phyloP scores from a whole-genome alignment of 2,797 vertebrate species.

The Hydrolagus colliei region DNA sequence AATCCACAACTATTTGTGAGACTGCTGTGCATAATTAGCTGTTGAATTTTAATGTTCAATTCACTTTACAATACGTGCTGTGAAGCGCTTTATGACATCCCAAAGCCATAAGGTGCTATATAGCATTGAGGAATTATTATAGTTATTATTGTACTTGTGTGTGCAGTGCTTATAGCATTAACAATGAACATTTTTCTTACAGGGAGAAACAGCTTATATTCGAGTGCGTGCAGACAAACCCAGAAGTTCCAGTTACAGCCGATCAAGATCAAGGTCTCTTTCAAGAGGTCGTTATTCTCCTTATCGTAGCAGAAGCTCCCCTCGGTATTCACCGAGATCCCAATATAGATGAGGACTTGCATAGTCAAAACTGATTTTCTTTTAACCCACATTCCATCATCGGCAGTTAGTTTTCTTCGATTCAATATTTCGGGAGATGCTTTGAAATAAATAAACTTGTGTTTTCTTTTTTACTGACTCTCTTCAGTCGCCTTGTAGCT shows the following conservation, averaged over 20 bases:
- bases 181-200: constrained; percentile 35
- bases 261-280: constrained; percentile 77
- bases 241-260: constrained; percentile 72
- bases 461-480: constrained; percentile 8
- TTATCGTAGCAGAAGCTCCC: constrained; percentile 77
- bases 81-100: no score
- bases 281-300: constrained; percentile 81
- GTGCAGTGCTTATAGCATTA: not conserved
- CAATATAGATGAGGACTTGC: constrained; percentile 31
- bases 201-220: constrained; percentile 81
- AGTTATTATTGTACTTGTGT: no score
- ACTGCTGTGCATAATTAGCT: no score
- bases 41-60: no score
- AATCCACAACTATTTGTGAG: no score
- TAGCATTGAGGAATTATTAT: no score
- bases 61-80: no score
- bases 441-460: constrained; percentile 29
- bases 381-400: constrained; percentile 31
- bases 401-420: constrained; percentile 9
- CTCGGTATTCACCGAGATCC: constrained; percentile 70
- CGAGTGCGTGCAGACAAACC: constrained; percentile 67
- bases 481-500: not conserved
- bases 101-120: no score
- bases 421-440: constrained; percentile 24
- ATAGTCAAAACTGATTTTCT: constrained; percentile 23